These are phyloP conservation scores for Nothoprocta pentlandii DNA, from an alignment of 2,113 vertebrate species.

Conservation along the genomic window DNA sequence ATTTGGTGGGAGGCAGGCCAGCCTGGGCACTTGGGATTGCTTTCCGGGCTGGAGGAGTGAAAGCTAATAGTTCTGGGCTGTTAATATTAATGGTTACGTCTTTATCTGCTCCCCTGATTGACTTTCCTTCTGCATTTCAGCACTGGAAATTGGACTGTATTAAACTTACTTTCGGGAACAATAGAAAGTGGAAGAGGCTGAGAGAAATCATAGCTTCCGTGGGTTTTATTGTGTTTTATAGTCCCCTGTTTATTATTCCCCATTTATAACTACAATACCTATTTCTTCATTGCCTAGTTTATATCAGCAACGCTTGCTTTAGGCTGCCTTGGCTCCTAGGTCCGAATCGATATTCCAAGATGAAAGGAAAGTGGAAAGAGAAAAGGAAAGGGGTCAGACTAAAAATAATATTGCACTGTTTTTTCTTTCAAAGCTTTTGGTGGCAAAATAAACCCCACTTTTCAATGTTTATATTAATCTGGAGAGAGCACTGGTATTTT, in stretches of 20 bases:
- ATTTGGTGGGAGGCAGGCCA: background rate
- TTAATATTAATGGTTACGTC: constrained; percentile 29
- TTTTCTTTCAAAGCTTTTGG: background rate
- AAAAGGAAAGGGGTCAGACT: background rate
- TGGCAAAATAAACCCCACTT: background rate
- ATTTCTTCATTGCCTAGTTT: background rate
- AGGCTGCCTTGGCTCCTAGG: background rate
- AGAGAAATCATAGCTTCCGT: background rate
- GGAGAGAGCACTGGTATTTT: background rate
- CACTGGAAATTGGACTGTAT: background rate
- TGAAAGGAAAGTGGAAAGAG: background rate
- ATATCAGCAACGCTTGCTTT: background rate
- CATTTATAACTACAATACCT: background rate
- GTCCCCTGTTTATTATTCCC: background rate
- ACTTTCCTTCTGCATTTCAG: background rate
- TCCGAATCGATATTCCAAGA: background rate
- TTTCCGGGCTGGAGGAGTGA: background rate
- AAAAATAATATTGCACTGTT: background rate
- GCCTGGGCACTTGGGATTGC: background rate
- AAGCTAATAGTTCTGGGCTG: constrained; percentile 1
- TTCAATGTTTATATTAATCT: background rate
- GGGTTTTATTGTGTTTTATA: background rate
- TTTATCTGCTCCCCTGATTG: constrained; percentile 9
- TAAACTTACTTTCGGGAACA: background rate
- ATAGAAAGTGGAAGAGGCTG: background rate